These are phyloP conservation scores for Hirudo medicinalis DNA, from an alignment of 1,140 invertebrate genomes.

Conservation along the genomic window DNA sequence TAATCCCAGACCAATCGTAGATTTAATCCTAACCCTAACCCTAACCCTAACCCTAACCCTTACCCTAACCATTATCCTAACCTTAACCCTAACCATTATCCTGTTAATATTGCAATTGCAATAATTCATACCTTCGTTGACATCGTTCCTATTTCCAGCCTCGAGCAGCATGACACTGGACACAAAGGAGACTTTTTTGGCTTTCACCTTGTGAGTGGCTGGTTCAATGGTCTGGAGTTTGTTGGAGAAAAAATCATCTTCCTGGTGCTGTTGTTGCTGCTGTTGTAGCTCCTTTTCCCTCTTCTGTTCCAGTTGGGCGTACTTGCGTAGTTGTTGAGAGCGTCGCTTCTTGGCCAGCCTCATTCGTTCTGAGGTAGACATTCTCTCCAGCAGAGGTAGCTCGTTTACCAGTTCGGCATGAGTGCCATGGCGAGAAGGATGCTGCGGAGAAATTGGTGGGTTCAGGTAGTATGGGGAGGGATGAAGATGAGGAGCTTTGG, in stretches of 20 bases:
- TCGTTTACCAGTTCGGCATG: slow-evolving; percentile 79
- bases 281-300: slow-evolving; percentile 51
- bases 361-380: slow-evolving; percentile 78
- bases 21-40: too few species aligned
- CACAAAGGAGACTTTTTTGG: slow-evolving; percentile 58
- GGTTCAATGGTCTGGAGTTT: background rate
- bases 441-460: background rate
- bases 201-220: slow-evolving; percentile 14
- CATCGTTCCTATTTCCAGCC: slow-evolving; percentile 82
- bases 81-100: too few species aligned
- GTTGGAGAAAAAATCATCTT: background rate
- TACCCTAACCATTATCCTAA: too few species aligned
- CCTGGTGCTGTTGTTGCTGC: slow-evolving; percentile 21
- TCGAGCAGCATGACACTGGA: slow-evolving; percentile 84
- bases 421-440: slow-evolving; percentile 43
- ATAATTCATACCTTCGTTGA: slow-evolving; percentile 66
- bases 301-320: slow-evolving; percentile 50
- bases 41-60: too few species aligned
- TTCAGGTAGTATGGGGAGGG: too few species aligned
- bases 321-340: slow-evolving; percentile 74
- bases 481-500: too few species aligned
- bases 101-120: too few species aligned
- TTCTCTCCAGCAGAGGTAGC: slow-evolving; percentile 77
- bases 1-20: too few species aligned
- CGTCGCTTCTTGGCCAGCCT: slow-evolving; percentile 74